Base-by-base conservation (phyloP, 2,113 vertebrate species). In the Hydrochoerus hydrochaeris region DNA sequence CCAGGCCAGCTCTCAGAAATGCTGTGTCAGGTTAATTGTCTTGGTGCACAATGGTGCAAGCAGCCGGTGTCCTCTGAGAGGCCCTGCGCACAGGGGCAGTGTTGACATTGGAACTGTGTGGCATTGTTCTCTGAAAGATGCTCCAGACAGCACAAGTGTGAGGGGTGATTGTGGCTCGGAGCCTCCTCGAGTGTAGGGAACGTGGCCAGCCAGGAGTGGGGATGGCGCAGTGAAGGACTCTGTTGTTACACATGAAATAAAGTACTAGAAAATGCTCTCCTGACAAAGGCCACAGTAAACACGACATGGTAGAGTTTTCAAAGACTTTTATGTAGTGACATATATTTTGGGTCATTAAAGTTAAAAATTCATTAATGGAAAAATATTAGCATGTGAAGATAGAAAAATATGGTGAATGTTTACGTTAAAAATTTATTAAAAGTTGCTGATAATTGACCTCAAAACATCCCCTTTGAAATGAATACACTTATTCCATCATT, bases 161-260 rank as follows among this genome's bases (percentile, higher is more conserved):
- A 30, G 73, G 75, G 46, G 78, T 75, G 85, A 54, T 85, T 93
- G 57, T 24, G 67, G 58, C 73, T 88, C 85, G 85, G 85, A 85
- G 91, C 52, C 85, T 71, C 71, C 84, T 89, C n/a, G 54, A 77
- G 69, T 65, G 85, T 85, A n/a, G 73, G 62, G 85, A 95, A 94
- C 54, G 84, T 82, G 95, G 90, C 87, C 94, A 93, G 65, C 46
- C 35, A 3, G 6, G 65, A 85, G 82, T 13, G 44, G 91, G 94
- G 81, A 83, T 94, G 38, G 28, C 3, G 1, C 38, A 24, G n/a
- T 94, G 95, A 97, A 92, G 44, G 96, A 38, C 41, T 67, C 92
- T 88, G 94, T 97, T 98, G 97, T 98, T 41, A 1, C 32, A 17
- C 0, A 2, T 63, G 77, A 90, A 80, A 95, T 85, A 32, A 95